Evolutionary conservation across 92 coral and sea anemone species (phyloP).

Genomic region (Heteractis magnifica): DNA sequence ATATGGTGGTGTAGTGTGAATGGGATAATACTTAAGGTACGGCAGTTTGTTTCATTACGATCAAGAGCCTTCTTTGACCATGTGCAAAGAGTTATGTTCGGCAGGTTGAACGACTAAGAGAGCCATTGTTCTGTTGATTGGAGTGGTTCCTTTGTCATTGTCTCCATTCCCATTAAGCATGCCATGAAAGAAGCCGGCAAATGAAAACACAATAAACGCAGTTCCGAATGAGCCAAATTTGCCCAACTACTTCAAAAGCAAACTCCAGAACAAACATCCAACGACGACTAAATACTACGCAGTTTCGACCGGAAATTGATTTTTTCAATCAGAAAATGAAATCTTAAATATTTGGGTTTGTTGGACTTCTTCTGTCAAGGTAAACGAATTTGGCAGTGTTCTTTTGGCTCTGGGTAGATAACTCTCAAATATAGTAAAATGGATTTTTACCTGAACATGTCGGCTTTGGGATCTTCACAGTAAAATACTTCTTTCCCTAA

Average conservation of each 20-base stretch:
- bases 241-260: constrained; percentile 16
- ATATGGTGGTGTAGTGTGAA: constrained; percentile 13
- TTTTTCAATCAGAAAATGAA: constrained; percentile 26
- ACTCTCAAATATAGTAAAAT: neutral
- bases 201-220: constrained; percentile 8
- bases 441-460: constrained; percentile 19
- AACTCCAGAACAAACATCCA: constrained; percentile 28
- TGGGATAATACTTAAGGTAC: neutral
- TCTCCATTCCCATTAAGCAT: constrained; percentile 32
- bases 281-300: constrained; percentile 5
- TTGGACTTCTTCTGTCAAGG: neutral
- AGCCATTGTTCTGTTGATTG: constrained; percentile 26
- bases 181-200: constrained; percentile 30
- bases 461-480: neutral
- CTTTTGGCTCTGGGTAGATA: constrained; percentile 5
- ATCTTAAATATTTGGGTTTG: constrained; percentile 7
- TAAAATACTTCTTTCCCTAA: neutral
- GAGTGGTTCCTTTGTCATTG: constrained; percentile 26
- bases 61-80: constrained; percentile 4
- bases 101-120: constrained; percentile 26
- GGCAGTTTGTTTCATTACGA: constrained; percentile 11
- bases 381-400: constrained; percentile 1
- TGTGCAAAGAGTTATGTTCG: neutral
- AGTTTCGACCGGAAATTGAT: constrained; percentile 38
- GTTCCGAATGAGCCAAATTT: constrained; percentile 21